Conservation (phyloP, 53 echinoderm and acorn worm species). For the Patiria pectinifera region DNA sequence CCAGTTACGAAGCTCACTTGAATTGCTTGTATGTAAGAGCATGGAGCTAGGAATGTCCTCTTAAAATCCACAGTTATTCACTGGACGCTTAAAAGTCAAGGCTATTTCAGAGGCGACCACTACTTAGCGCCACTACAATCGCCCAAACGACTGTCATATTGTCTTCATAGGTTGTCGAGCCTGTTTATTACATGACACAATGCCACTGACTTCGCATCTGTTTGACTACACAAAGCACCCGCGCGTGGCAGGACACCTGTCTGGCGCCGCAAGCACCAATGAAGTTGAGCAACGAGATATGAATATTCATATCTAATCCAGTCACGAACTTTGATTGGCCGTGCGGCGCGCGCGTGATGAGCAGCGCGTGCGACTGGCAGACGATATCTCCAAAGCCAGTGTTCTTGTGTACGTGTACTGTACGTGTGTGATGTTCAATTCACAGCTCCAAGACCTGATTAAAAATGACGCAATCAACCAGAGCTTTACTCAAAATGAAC, state of each 20-base stretch:
- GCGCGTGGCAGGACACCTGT: conserved; percentile 29
- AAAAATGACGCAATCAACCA: neutral
- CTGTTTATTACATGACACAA: neutral
- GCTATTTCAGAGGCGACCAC: neutral
- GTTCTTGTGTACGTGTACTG: neutral
- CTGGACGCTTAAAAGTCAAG: no score
- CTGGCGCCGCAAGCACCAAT: conserved; percentile 28
- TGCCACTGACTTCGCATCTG: no score
- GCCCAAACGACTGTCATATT: neutral
- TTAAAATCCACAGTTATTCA: no score
- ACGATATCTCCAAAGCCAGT: neutral
- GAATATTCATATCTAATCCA: conserved; percentile 26
- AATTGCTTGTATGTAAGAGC: neutral
- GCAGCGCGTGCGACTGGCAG: neutral
- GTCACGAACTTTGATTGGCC: neutral
- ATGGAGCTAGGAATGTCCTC: no score
- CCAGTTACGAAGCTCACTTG: neutral
- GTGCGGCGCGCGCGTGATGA: neutral
- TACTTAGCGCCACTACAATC: no score
- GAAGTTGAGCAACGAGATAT: conserved; percentile 17
- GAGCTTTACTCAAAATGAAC: neutral
- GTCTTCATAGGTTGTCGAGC: neutral
- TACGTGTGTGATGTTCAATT: neutral
- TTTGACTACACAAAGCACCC: neutral
- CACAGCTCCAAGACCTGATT: neutral